These are phyloP conservation scores for Lates japonicus DNA, from an alignment of 2,797 vertebrate genomes.

Conservation along the genomic window DNA sequence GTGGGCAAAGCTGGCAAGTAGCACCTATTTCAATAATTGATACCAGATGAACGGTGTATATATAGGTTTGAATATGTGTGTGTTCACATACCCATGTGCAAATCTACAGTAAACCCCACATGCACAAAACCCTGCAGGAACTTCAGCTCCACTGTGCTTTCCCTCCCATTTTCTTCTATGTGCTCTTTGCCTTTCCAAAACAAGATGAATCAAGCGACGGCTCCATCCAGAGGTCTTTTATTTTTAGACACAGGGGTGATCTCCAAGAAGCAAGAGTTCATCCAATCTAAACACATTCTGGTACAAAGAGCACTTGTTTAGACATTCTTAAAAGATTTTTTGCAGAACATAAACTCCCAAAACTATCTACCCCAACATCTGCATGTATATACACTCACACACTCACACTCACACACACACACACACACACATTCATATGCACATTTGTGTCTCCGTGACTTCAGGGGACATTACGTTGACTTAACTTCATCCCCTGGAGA, in stretches of 20 bases:
- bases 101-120: no score
- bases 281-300: conserved; percentile 84
- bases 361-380: conserved; percentile 49
- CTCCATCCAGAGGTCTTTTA: conserved; percentile 69
- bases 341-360: conserved; percentile 58
- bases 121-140: conserved; percentile 40
- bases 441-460: no score
- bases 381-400: conserved; percentile 35
- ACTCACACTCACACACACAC: conserved; percentile 8
- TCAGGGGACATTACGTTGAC: no score
- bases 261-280: conserved; percentile 62
- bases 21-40: conserved; percentile 72
- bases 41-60: conserved; percentile 73
- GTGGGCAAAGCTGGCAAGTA: conserved; percentile 77
- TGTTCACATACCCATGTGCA: background rate
- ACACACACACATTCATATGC: background rate
- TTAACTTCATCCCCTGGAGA: no score
- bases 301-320: conserved; percentile 80
- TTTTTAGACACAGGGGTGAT: conserved; percentile 78
- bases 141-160: conserved; percentile 29
- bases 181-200: conserved; percentile 54
- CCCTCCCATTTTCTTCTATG: conserved; percentile 41
- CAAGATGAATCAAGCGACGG: conserved; percentile 54
- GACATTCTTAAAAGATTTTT: conserved; percentile 79
- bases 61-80: background rate